These are phyloP conservation scores for Luehdorfia chinensis DNA, from an alignment of 1,140 invertebrate genomes.

Conservation along the genomic window DNA sequence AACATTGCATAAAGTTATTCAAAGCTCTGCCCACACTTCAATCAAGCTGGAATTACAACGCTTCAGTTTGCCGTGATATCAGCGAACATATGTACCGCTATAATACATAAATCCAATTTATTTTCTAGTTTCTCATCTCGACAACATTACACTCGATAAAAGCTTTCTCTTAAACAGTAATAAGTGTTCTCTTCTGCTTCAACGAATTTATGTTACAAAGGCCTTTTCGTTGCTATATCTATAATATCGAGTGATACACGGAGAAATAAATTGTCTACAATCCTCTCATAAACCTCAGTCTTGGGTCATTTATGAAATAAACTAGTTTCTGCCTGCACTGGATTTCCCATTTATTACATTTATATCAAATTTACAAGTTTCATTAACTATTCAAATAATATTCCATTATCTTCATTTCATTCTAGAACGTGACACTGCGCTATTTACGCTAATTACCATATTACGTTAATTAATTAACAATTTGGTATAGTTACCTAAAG, in stretches of 20 bases:
- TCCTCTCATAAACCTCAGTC: background rate
- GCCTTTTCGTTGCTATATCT: conserved; percentile 13
- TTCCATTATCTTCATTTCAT: background rate
- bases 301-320: conserved; percentile 3
- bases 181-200: conserved; percentile 14
- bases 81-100: background rate
- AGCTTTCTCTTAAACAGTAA: conserved; percentile 18
- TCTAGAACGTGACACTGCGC: background rate
- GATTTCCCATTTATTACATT: too few species aligned
- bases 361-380: background rate
- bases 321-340: conserved; percentile 1
- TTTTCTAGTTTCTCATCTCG: conserved; percentile 16
- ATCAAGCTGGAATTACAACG: conserved; percentile 24
- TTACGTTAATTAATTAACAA: too few species aligned
- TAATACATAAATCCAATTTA: conserved; percentile 13
- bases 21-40: conserved; percentile 35
- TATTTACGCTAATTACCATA: too few species aligned
- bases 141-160: conserved; percentile 17
- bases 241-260: conserved; percentile 12
- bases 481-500: too few species aligned
- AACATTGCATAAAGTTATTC: conserved; percentile 53
- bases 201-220: conserved; percentile 15
- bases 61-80: background rate
- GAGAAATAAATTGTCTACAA: conserved; percentile 7
- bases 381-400: background rate